phyloP scores from a whole-genome alignment of 1,140 invertebrate genomes.

The Caerostris darwini region DNA sequence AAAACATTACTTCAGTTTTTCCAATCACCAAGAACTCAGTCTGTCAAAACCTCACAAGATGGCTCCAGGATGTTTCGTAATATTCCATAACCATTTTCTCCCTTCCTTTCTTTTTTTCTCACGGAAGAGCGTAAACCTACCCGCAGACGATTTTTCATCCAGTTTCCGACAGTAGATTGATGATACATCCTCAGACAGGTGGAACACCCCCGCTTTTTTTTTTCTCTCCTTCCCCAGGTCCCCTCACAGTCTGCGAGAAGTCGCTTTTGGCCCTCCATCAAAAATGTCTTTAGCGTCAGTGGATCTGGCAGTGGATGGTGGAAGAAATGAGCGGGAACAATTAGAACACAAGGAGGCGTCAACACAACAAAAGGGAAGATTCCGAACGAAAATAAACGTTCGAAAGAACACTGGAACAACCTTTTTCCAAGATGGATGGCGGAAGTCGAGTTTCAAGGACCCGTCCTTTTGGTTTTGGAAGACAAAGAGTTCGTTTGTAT shows the following conservation, averaged over 20 bases:
- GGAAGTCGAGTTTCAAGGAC: not conserved
- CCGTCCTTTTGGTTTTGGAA: not conserved
- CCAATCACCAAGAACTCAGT: not conserved
- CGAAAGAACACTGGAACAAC: not conserved
- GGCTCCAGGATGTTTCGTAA: not conserved
- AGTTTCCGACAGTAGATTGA: conserved; percentile 70
- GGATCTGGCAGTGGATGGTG: not conserved
- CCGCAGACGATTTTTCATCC: conserved; percentile 54
- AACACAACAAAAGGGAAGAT: not conserved
- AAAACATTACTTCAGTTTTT: not conserved
- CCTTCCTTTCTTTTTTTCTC: not conserved
- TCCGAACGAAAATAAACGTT: conserved; percentile 9
- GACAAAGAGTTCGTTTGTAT: not conserved
- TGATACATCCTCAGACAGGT: conserved; percentile 55
- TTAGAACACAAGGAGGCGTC: not conserved
- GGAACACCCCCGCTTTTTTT: conserved; percentile 57
- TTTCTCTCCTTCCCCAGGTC: not conserved
- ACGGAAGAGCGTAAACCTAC: conserved; percentile 43
- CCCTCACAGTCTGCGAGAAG: not conserved
- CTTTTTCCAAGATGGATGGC: not conserved
- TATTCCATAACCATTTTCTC: conserved; percentile 30
- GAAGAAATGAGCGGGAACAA: conserved; percentile 2
- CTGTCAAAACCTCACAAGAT: too few species aligned
- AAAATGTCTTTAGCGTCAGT: not conserved
- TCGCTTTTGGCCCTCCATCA: not conserved